Percentiles rank a stretch among this genome's conserved stretches.
Conservation (phyloP, 37 sponge, comb jelly and placozoan species). For the Agelas oroides region DNA sequence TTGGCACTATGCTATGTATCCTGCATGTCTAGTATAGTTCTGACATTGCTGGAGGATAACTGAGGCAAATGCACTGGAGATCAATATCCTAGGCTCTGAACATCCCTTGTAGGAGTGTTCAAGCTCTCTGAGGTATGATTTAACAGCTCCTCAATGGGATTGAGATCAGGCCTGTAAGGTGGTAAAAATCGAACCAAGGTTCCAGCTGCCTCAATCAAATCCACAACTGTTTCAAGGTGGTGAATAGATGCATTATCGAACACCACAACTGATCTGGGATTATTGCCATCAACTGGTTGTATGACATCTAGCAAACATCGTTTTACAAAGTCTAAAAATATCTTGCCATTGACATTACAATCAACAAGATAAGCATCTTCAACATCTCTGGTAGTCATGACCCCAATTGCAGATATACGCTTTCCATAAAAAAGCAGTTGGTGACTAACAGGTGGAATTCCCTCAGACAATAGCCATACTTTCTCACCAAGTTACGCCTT, state of each 20-base stretch:
- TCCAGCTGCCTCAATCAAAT: background rate
- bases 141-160: constrained; percentile 12
- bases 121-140: background rate
- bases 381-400: constrained; percentile 10
- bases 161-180: constrained; percentile 17
- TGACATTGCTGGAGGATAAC: constrained; percentile 10
- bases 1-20: background rate
- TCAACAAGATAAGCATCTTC: constrained; percentile 26
- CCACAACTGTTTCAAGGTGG: background rate
- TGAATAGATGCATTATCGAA: constrained; percentile 18
- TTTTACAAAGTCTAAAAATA: constrained; percentile 8
- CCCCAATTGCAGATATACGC: constrained; percentile 27
- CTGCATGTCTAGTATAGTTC: constrained; percentile 2
- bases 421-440: background rate
- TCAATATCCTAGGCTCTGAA: background rate
- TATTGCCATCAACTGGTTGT: constrained; percentile 11
- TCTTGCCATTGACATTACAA: constrained; percentile 17
- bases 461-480: constrained; percentile 15
- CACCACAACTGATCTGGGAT: constrained; percentile 22
- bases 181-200: constrained; percentile 5
- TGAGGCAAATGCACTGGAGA: background rate
- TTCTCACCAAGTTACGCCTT: background rate
- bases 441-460: background rate
- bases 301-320: background rate
- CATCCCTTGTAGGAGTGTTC: background rate